These are phyloP conservation scores for Probosciger aterrimus DNA, from an alignment of 2,113 vertebrate species.

Conservation along the genomic window DNA sequence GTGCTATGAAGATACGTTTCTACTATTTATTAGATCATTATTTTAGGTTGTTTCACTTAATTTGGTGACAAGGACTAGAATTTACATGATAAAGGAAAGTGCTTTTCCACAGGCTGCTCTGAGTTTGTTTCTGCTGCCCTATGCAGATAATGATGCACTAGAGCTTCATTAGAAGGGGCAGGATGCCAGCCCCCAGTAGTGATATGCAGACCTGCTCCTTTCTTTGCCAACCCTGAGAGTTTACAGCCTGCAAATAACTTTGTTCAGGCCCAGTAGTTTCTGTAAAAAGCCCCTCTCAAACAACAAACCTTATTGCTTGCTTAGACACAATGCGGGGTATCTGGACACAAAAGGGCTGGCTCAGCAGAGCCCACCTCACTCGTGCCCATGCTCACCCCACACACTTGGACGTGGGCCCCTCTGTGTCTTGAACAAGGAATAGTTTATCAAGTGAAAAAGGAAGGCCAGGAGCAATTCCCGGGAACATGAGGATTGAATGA, in stretches of 20 bases:
- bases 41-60: neutral
- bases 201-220: neutral
- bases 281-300: neutral
- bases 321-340: neutral
- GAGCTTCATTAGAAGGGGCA: neutral
- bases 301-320: neutral
- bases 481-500: constrained; percentile 36
- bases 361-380: neutral
- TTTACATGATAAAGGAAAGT: neutral
- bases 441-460: neutral
- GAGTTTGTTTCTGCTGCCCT: neutral
- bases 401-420: neutral
- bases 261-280: neutral
- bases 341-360: neutral
- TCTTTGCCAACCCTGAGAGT: neutral
- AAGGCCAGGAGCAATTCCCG: constrained; percentile 3
- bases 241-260: neutral
- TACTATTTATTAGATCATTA: neutral
- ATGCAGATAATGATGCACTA: neutral
- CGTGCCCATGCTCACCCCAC: neutral
- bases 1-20: neutral
- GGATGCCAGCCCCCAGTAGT: neutral
- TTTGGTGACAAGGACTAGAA: neutral
- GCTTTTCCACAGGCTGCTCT: neutral
- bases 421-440: neutral